phyloP scores from a whole-genome alignment of 2,888 invertebrate genomes.

The Drosophila recens region DNA sequence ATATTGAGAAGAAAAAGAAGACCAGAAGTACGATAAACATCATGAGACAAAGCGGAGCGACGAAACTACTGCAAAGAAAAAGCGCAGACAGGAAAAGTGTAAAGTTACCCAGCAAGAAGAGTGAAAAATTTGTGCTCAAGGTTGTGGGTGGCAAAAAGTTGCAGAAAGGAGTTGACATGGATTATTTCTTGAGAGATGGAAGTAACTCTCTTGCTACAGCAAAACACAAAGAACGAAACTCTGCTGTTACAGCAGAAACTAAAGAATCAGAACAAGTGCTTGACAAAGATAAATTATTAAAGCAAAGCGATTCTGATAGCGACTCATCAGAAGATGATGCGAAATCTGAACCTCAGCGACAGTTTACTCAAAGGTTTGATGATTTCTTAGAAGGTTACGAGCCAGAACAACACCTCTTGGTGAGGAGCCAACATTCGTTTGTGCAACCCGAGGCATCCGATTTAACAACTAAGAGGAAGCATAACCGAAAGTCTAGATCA shows the following conservation, averaged over 20 bases:
- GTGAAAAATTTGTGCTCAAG: neutral
- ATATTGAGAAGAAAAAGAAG: neutral
- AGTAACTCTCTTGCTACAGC: neutral
- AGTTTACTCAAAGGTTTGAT: neutral
- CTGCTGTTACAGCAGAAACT: neutral
- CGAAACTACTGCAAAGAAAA: neutral
- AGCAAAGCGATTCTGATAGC: neutral
- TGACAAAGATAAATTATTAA: neutral
- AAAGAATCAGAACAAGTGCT: neutral
- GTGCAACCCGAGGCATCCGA: neutral
- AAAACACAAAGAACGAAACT: neutral
- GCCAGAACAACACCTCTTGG: neutral
- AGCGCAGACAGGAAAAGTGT: neutral
- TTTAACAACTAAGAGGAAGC: neutral
- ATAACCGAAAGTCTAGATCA: neutral
- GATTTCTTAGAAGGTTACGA: neutral
- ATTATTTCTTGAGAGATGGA: neutral
- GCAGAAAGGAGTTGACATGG: neutral
- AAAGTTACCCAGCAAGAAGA: neutral
- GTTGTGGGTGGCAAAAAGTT: neutral
- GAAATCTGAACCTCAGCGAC: neutral
- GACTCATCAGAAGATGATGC: neutral
- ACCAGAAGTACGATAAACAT: neutral
- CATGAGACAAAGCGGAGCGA: no score
- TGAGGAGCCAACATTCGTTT: neutral